Percentiles rank a stretch among this genome's conserved stretches.
Conservation (phyloP, 2,888 invertebrate species). For the Erebia ligea region DNA sequence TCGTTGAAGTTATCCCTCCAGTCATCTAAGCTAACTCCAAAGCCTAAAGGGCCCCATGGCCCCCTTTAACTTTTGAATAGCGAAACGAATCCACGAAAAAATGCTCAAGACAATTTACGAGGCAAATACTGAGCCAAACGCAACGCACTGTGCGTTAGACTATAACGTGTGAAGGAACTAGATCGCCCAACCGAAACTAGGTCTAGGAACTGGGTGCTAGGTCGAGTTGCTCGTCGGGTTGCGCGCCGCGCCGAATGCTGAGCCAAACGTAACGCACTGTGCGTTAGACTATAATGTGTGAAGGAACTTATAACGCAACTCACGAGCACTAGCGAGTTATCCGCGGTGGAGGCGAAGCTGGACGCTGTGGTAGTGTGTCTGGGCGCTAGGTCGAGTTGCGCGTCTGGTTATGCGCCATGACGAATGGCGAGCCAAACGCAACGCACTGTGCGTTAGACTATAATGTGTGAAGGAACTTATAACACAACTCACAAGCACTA, state of each 20-base stretch:
- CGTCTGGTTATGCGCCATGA: conserved; percentile 25
- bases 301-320: conserved; percentile 30
- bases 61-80: too few relatives aligned
- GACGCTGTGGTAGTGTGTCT: conserved; percentile 72
- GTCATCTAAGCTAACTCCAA: too few relatives aligned
- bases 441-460: too few relatives aligned
- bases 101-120: too few relatives aligned
- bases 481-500: conserved; percentile 56
- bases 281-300: too few relatives aligned
- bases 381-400: conserved; percentile 57
- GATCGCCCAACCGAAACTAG: too few relatives aligned
- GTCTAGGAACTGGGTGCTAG: conserved; percentile 64
- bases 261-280: not conserved
- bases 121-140: conserved; percentile 82
- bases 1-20: too few relatives aligned
- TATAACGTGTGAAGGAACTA: too few relatives aligned
- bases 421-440: conserved; percentile 50
- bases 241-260: conserved; percentile 49
- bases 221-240: conserved; percentile 47
- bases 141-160: too few relatives aligned
- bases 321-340: conserved; percentile 71
- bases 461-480: too few relatives aligned
- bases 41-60: too few relatives aligned
- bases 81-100: too few relatives aligned
- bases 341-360: conserved; percentile 75